Base-by-base conservation (phyloP, 2,113 vertebrate species). In the Synchiropus splendidus region DNA sequence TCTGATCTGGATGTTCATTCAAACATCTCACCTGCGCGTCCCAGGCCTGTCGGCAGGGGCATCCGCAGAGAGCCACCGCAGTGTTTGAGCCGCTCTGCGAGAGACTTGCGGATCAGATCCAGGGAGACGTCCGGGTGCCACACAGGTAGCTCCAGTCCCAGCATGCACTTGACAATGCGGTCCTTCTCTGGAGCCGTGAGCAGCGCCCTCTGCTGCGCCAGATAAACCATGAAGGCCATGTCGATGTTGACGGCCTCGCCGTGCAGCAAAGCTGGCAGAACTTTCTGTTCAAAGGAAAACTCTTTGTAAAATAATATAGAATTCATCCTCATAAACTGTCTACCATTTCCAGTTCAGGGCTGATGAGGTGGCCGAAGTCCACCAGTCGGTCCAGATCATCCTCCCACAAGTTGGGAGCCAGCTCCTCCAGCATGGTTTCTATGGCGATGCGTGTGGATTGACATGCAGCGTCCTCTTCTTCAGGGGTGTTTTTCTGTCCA, bases 371-470 rank as follows among this genome's bases (percentile, higher is more conserved):
- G 10, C 87, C 85, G 36, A 87, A 89, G 52, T 88, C 85, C 61
- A 89, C 86, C 50, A 88, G 52, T 16, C 85, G 64, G 62, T 89
- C 79, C 69, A 88, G 61, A 14, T 87, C 85, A 16, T 89, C 86
- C 57, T 89, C 87, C 87, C 88, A 88, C 16, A 87, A 74, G 45
- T 87, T 87, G 10, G 85, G 85, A 17, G 86, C 88, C 47, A 89
- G 74, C 36, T 88, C 87, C 63, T 89, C 86, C 56, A 88, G 53
- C 87, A 88, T 88, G 31, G 84, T 88, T 70, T 88, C 85, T 31
- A 86, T 89, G 42, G 87, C 82, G 45, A 87, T 71, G 42, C 78
- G 75, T 27, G 79, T 82, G 10, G 73, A 81, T 18, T 73, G 73
- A 12, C 77, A 43, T 6, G 84, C 67, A 12, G 77, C 54, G 0